Conservation (phyloP, 1,140 invertebrate genomes). For the Temnothorax nylanderi region DNA sequence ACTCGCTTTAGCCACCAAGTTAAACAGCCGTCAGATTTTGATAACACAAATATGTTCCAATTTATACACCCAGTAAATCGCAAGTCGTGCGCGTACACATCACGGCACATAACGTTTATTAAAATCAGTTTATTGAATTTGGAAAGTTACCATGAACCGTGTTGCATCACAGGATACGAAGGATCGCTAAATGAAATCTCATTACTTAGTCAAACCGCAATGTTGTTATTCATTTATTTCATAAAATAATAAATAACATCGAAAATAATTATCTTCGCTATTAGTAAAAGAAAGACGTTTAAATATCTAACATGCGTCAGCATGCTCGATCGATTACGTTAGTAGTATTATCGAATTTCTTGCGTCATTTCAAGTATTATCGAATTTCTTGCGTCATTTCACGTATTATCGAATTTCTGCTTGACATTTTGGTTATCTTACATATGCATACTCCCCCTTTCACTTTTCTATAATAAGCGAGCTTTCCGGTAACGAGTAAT, state of each 20-base stretch:
- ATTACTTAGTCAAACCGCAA: neutral
- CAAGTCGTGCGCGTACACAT: neutral
- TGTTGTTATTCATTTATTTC: neutral
- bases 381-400: neutral
- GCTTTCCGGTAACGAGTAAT: conserved; percentile 24
- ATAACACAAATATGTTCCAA: conserved; percentile 3
- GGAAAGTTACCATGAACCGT: neutral
- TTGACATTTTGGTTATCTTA: conserved; percentile 49
- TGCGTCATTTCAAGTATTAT: neutral
- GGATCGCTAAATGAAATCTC: neutral
- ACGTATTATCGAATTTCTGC: conserved; percentile 19
- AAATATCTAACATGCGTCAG: neutral
- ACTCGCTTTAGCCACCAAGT: conserved; percentile 1
- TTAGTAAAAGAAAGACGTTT: neutral
- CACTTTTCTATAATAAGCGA: conserved; percentile 52
- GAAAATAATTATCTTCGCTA: neutral
- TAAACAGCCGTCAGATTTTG: conserved; percentile 29
- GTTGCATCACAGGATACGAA: neutral
- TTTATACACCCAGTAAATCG: neutral
- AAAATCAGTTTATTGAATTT: neutral
- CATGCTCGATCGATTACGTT: neutral
- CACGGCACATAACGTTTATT: too few species aligned
- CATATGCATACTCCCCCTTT: conserved; percentile 25
- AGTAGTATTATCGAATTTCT: conserved; percentile 37
- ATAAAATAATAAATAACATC: neutral